These are phyloP conservation scores for Hippopotamus amphibius DNA, from an alignment of 2,113 vertebrate genomes.

Conservation along the genomic window DNA sequence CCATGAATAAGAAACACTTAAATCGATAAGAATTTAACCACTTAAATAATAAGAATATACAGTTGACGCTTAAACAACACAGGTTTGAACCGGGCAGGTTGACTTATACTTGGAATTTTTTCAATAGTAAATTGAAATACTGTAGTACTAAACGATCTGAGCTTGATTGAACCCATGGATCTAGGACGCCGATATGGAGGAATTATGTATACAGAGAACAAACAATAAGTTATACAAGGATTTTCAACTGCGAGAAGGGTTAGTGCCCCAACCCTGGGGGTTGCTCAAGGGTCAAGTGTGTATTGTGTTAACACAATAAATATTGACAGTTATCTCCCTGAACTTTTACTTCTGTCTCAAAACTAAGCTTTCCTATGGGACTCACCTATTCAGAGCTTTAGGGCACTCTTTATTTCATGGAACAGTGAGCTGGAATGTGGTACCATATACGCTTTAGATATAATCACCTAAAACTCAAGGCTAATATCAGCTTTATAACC, in stretches of 20 bases:
- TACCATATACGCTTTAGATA: not conserved
- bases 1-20: not conserved
- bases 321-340: not conserved
- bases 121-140: not conserved
- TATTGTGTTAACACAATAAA: not conserved
- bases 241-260: not conserved
- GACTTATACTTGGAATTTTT: not conserved
- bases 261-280: rapidly evolving
- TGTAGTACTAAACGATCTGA: no score
- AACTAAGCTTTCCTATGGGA: not conserved
- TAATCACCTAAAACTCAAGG: not conserved
- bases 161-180: not conserved
- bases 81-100: not conserved
- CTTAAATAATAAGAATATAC: not conserved
- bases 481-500: not conserved
- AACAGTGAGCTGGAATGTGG: not conserved
- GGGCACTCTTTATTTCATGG: not conserved
- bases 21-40: not conserved
- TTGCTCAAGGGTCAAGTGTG: not conserved
- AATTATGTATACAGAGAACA: not conserved
- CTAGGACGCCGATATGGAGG: not conserved
- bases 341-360: not conserved
- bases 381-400: not conserved
- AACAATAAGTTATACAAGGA: not conserved
- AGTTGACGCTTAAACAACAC: not conserved